phyloP scores from a whole-genome alignment of 2,113 vertebrate species.

The Grammomys dolichurus region DNA sequence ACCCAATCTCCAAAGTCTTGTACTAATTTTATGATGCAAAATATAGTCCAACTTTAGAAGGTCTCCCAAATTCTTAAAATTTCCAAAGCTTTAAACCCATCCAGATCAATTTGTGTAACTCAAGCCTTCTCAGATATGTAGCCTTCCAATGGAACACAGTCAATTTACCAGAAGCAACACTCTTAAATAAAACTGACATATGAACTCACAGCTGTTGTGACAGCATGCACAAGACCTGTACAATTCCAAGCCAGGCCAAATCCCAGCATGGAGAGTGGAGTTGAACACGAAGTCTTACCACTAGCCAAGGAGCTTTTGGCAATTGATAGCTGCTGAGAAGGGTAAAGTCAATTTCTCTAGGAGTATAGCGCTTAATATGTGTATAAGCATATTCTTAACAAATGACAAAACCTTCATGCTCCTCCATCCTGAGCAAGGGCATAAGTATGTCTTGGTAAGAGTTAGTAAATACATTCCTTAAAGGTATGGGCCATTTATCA shows the following conservation, averaged over 20 bases:
- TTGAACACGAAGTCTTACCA: not conserved
- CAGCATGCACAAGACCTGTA: constrained; percentile 23
- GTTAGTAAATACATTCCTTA: no score
- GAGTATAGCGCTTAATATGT: not conserved
- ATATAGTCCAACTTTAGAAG: not conserved
- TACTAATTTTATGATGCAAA: not conserved
- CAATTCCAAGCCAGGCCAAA: not conserved
- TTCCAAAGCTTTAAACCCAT: not conserved
- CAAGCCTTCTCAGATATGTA: not conserved
- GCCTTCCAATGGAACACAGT: not conserved
- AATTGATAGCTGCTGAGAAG: not conserved
- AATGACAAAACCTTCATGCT: not conserved
- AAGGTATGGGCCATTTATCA: not conserved
- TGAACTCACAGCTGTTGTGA: constrained; percentile 11
- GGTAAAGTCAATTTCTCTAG: not conserved
- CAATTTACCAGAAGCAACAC: not conserved
- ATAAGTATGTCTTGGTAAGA: not conserved
- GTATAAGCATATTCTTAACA: not conserved
- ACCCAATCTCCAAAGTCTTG: not conserved
- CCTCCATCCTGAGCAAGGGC: not conserved
- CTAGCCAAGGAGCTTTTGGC: not conserved
- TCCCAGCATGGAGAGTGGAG: not conserved
- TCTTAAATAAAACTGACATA: not conserved
- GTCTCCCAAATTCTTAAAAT: not conserved
- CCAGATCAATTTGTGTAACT: not conserved